Base-by-base conservation (phyloP, 2,113 vertebrate species). In the Poeciliopsis occidentalis region DNA sequence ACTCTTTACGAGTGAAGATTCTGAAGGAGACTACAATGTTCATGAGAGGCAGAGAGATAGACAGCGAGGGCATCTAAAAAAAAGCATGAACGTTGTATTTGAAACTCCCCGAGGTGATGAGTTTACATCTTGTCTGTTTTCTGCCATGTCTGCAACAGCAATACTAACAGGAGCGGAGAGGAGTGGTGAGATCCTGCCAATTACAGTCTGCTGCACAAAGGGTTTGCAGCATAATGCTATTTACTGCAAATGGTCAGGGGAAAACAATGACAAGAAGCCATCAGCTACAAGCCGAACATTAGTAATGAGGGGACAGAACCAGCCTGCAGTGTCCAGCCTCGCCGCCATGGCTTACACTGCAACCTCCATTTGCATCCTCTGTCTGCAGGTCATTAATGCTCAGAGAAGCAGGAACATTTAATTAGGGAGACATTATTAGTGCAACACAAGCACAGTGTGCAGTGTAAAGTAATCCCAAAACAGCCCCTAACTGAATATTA, bases 391-490 rank as follows among this genome's bases (percentile, higher is more conserved):
- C 90, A 90, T 92, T 92, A 91, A 85, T 88, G 89, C 79, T 88
- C 88, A 87, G 73, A 87, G 86, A 89, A 86, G 89, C 87, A 90
- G 87, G 89, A 90, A 92, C 86, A 91, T 93, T 92, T 92, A 91
- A 92, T 93, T 89, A 91, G 83, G 78, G 87, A 72, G 85, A 89
- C 82, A 76, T 87, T 91, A 92, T 89, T 89, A 92, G 84, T 82
- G 75, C 79, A 83, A 77, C 82, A 80, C 79, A 76, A 82, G 79
- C 89, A 73, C 72, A 85, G 69, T 74, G 88, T 81, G 85, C 66
- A 77, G 75, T 41, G 15, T 74, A 76, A 73, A 89, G 81, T 82
- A 87, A 83, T 87, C 82, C 79, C 79, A 67, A 85, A 92, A 88
- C 81, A 83, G 78, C 87, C 85, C 73, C 88, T 76, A 88, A 92